Evolutionary conservation across 2,797 vertebrate species (phyloP).

Genomic region (Pachyuromys duprasi): DNA sequence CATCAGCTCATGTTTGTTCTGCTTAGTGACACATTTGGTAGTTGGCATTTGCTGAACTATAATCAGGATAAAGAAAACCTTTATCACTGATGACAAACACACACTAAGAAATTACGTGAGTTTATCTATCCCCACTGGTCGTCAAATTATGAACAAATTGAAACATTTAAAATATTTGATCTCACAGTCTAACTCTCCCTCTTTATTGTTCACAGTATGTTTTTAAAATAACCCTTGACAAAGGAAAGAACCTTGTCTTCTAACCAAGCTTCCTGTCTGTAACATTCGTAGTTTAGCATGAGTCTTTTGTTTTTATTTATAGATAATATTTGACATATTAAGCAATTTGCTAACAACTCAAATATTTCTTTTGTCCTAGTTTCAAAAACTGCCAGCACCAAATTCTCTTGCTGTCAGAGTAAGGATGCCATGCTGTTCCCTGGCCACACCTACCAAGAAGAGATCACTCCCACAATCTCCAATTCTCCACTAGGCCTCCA

Average conservation of each 20-base stretch:
- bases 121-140: not conserved
- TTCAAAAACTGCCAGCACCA: constrained; percentile 46
- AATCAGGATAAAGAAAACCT: not conserved
- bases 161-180: constrained; percentile 11
- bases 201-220: not conserved
- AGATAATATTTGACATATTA: constrained; percentile 63
- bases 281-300: constrained; percentile 35
- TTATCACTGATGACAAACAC: not conserved
- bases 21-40: not conserved
- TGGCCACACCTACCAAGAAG: not conserved
- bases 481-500: not conserved
- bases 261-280: constrained; percentile 20
- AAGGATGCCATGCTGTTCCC: not conserved
- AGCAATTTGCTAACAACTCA: constrained; percentile 50
- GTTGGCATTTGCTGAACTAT: constrained; percentile 6
- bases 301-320: constrained; percentile 69
- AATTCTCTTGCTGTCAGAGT: constrained; percentile 19
- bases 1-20: not conserved
- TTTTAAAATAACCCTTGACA: constrained; percentile 56
- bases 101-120: not conserved
- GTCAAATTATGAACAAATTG: constrained; percentile 44
- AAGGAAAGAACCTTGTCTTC: constrained; percentile 9
- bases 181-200: constrained; percentile 11
- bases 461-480: not conserved
- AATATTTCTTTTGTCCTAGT: constrained; percentile 53